Percentiles rank a stretch among this genome's conserved stretches.
Evolutionary conservation across 2,113 vertebrate genomes (phyloP).

Genomic region (Nematolebias whitei): DNA sequence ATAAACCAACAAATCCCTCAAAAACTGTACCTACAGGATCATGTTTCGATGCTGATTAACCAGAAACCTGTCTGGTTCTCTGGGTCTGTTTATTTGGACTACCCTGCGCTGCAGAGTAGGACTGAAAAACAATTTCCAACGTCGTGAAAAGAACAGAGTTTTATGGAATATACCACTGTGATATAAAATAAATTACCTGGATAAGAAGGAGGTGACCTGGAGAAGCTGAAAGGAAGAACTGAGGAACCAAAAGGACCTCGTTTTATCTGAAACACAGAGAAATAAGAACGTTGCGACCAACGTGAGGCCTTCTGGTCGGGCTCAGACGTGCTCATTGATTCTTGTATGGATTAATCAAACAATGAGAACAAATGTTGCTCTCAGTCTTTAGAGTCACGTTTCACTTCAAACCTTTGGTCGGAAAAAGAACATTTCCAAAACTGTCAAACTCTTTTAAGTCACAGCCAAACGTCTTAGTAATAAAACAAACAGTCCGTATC

Average conservation of each 20-base stretch:
- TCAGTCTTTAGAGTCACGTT: neutral
- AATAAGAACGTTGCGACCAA: neutral
- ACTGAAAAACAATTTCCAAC: no score
- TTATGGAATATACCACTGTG: no score
- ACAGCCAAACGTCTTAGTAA: neutral
- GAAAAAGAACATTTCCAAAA: neutral
- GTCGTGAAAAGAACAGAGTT: no score
- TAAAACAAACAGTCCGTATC: neutral
- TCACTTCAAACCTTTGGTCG: neutral
- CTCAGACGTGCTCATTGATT: neutral
- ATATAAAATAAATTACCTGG: no score
- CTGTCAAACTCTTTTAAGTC: neutral
- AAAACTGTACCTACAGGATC: no score
- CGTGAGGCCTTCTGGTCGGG: neutral
- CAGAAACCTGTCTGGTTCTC: no score
- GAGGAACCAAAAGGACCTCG: neutral
- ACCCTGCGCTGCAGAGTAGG: no score
- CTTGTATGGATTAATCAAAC: neutral
- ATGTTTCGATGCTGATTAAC: no score
- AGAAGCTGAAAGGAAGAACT: neutral
- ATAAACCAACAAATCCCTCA: no score
- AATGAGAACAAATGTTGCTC: neutral
- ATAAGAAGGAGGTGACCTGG: neutral
- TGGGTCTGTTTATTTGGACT: no score
- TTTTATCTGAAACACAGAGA: neutral